Percentiles rank a stretch among this genome's conserved stretches.
Evolutionary conservation across 2,797 vertebrate genomes (phyloP).

Genomic region (Cuniculus paca): DNA sequence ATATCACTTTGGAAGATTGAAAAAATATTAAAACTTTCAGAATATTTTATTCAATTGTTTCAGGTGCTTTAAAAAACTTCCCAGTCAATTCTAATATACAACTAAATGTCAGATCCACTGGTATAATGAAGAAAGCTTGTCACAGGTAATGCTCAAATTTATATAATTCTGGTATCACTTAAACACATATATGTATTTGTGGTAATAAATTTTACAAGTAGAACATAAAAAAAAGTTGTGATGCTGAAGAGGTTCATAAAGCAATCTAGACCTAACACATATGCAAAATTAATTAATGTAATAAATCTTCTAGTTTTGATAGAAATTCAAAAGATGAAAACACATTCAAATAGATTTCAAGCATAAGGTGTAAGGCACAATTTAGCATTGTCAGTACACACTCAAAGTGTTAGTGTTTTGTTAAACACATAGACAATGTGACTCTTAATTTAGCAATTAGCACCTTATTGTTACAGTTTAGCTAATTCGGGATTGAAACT

Average conservation of each 20-base stretch:
- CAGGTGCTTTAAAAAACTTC: background rate
- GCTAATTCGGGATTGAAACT: constrained; percentile 53
- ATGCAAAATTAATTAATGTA: constrained; percentile 4
- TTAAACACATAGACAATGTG: background rate
- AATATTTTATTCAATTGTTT: background rate
- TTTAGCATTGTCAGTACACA: background rate
- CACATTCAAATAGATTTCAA: background rate
- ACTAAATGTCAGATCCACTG: background rate
- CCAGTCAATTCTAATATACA: background rate
- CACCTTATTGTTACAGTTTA: constrained; percentile 68
- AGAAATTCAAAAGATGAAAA: constrained; percentile 46
- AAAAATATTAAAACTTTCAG: background rate
- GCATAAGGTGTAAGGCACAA: background rate
- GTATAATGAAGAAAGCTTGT: background rate
- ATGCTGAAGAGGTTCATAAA: background rate
- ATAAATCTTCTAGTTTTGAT: background rate
- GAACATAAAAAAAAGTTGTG: background rate
- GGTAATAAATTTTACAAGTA: background rate
- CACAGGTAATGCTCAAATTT: background rate
- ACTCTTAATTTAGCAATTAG: constrained; percentile 63
- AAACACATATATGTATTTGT: background rate
- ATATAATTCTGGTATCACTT: background rate
- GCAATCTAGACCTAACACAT: background rate
- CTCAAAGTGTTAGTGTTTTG: background rate
- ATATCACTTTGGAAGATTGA: constrained; percentile 6